Evolutionary conservation across 2,113 vertebrate genomes (phyloP).

Genomic region (Vombatus ursinus): DNA sequence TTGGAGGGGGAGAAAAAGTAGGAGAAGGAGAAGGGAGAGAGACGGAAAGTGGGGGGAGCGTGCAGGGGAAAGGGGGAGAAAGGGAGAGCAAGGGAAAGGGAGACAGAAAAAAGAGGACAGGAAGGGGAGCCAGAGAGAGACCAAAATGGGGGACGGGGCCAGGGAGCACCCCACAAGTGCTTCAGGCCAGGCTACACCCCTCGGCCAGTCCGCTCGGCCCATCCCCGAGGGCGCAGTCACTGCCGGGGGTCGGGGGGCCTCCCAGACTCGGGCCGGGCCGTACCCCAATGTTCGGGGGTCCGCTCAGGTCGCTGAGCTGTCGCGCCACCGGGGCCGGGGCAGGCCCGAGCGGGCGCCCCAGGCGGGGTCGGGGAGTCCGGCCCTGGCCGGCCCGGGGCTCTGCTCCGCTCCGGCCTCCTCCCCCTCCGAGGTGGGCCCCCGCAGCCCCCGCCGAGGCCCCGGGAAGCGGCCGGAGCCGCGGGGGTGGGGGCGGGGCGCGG

Average conservation of each 20-base stretch:
- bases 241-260: neutral
- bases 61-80: neutral
- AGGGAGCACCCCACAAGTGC: neutral
- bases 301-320: neutral
- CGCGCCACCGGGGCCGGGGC: too few species aligned
- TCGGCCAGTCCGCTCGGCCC: too few species aligned
- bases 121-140: neutral
- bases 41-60: neutral
- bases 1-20: accelerated
- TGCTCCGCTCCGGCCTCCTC: neutral
- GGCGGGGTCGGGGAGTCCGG: neutral
- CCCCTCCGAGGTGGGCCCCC: too few species aligned
- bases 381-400: neutral
- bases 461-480: neutral
- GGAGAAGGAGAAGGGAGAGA: neutral
- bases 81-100: neutral
- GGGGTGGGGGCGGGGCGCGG: neutral
- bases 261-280: neutral
- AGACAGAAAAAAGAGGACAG: too few species aligned
- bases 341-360: accelerated
- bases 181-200: too few species aligned
- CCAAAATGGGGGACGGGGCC: neutral
- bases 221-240: neutral
- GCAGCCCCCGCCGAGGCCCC: too few species aligned
- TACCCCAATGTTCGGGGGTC: neutral